Evolutionary conservation across 2,797 vertebrate genomes (phyloP), one percentile per base, ranked within the genome.

Genomic region (Sylvilagus floridanus): DNA sequence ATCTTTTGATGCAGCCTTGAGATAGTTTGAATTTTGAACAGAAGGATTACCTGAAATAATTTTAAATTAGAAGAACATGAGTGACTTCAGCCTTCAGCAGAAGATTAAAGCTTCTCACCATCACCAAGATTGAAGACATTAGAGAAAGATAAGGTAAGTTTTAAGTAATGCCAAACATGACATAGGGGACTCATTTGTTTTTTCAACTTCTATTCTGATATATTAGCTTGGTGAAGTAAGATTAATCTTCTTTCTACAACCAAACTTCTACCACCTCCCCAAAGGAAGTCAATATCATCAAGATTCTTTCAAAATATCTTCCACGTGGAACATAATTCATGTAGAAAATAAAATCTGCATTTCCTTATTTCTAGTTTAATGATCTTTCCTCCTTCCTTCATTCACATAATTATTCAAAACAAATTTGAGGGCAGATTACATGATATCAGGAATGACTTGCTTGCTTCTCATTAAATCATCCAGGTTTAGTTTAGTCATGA

Each of bases 261-360:
- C 86, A 96, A 93, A 90, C 66, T 68, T 79, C 26, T 10, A 71
- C 16, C 4, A 13, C 26, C 2, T 87, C n/a, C 54, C 37, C 22
- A 95, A 81, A 77, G 13, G 2, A 92, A 89, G 65, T 50, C 62
- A 72, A 28, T 60, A 54, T 87, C 32, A 24, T 92, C 73, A 71
- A 76, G 71, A 8, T 92, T 94, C 78, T 94, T 92, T 57, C 50
- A 94, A 81, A 94, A 9, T 57, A 81, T 69, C 76, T 89, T 94
- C 68, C 75, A 42, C 71, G 82, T 21, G 35, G 35, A 87, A 7
- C 17, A 62, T 21, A 57, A 50, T 12, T 85, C 24, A n/a, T 5
- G 57, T 14, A 35, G 22, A 75, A 47, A 78, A 76, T 21, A 57
- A 72, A 93, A 81, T 2, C 42, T 79, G 9, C 7, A 72, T 84